Evolutionary conservation across 2,888 invertebrate genomes (phyloP).

Genomic region (Euzophera pinguis): DNA sequence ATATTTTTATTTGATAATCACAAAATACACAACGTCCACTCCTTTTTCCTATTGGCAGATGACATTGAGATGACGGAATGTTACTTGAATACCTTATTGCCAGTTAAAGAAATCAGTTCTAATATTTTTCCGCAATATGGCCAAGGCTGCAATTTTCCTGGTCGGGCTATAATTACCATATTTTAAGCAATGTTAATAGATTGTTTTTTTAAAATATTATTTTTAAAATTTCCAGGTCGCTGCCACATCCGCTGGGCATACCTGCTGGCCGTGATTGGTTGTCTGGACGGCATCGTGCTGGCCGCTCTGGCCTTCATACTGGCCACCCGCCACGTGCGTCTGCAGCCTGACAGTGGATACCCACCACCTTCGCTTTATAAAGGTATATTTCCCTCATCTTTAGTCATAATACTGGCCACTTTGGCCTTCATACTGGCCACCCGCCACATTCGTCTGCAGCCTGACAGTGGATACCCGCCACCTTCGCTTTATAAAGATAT

Average conservation of each 20-base stretch:
- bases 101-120: too few species aligned
- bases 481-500: conserved; percentile 77
- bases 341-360: conserved; percentile 89
- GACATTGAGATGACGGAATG: too few species aligned
- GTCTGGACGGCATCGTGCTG: conserved; percentile 90
- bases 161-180: too few species aligned
- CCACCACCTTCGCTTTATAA: conserved; percentile 81
- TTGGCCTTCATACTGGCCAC: conserved; percentile 96
- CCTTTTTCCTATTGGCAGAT: too few species aligned
- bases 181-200: too few species aligned
- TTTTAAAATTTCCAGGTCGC: conserved; percentile 79
- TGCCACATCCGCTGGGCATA: conserved; percentile 97
- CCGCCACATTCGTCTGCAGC: conserved; percentile 90
- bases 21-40: too few species aligned
- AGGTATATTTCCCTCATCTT: too few species aligned
- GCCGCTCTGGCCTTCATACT: conserved; percentile 95
- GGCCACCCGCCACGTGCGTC: conserved; percentile 91
- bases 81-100: too few species aligned
- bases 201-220: not conserved
- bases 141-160: too few species aligned
- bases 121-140: too few species aligned
- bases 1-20: too few species aligned
- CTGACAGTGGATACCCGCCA: conserved; percentile 87
- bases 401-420: conserved; percentile 89
- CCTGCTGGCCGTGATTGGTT: conserved; percentile 93